These are phyloP conservation scores for Ephialtes manifestator DNA, from an alignment of 2,888 invertebrate genomes.

Conservation along the genomic window DNA sequence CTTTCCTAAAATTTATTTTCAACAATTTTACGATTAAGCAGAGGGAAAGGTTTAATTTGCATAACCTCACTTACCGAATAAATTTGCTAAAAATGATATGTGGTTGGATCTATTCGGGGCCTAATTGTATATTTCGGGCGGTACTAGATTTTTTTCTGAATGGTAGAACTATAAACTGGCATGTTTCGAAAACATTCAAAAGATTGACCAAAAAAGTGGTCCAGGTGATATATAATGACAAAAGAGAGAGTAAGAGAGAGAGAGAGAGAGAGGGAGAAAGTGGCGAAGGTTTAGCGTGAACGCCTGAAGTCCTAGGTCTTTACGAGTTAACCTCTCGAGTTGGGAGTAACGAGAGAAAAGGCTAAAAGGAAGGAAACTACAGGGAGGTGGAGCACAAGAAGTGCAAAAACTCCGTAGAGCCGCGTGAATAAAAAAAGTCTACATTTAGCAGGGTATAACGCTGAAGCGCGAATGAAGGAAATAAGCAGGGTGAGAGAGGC, in stretches of 20 bases:
- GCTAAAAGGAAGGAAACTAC: not conserved
- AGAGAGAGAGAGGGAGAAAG: conserved; percentile 26
- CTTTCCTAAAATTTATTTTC: too few species aligned
- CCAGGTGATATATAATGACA: too few species aligned
- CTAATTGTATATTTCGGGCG: too few species aligned
- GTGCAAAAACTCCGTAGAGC: conserved; percentile 6
- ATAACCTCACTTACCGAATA: too few species aligned
- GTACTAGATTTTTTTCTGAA: too few species aligned
- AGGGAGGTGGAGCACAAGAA: conserved; percentile 1
- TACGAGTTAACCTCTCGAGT: conserved; percentile 29
- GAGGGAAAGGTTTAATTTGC: too few species aligned
- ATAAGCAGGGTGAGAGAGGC: not conserved
- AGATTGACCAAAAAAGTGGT: not conserved
- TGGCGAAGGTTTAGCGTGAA: conserved; percentile 9
- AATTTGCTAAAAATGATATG: too few species aligned
- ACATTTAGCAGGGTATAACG: conserved; percentile 6
- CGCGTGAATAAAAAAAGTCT: conserved; percentile 20
- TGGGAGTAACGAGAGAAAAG: conserved; percentile 12
- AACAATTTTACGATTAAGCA: too few species aligned
- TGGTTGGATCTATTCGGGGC: too few species aligned
- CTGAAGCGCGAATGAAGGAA: conserved; percentile 11
- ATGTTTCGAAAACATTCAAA: not conserved
- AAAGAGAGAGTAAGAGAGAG: not conserved
- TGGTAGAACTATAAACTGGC: too few species aligned
- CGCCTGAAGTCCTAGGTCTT: conserved; percentile 15